Percentiles rank a stretch among this genome's conserved stretches.
phyloP scores from a whole-genome alignment of 2,888 invertebrate species.

The Stratiomys singularior region DNA sequence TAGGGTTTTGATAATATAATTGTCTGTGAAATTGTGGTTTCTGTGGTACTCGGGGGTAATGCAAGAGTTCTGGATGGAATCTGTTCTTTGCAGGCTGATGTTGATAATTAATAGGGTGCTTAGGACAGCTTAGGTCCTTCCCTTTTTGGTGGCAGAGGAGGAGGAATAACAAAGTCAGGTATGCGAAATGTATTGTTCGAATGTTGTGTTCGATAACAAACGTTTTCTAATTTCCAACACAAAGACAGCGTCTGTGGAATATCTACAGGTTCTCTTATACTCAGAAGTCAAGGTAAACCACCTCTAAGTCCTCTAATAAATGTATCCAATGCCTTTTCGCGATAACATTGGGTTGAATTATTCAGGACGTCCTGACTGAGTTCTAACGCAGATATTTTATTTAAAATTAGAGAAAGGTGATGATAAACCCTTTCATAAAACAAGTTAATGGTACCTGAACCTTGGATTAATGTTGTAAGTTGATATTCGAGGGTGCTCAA shows the following conservation, averaged over 20 bases:
- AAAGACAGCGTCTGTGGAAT: slow-evolving; percentile 50
- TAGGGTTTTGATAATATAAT: too few species aligned
- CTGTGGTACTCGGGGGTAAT: neutral
- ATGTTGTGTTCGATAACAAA: slow-evolving; percentile 21
- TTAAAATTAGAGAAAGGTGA: slow-evolving; percentile 50
- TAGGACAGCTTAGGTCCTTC: neutral
- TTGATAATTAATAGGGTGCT: neutral
- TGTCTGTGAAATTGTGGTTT: neutral
- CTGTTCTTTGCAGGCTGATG: neutral
- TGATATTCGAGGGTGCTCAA: slow-evolving; percentile 48
- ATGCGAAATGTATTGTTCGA: neutral
- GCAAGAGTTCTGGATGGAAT: neutral
- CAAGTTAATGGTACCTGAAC: slow-evolving; percentile 30
- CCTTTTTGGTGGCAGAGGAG: neutral
- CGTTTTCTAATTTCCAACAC: slow-evolving; percentile 50
- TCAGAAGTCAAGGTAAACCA: slow-evolving; percentile 52
- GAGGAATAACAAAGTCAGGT: neutral
- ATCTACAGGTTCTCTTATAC: slow-evolving; percentile 51
- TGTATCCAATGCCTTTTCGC: slow-evolving; percentile 52
- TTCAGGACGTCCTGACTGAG: slow-evolving; percentile 47
- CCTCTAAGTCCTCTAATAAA: slow-evolving; percentile 52
- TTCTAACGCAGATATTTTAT: slow-evolving; percentile 50
- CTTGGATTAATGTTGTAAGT: slow-evolving; percentile 47
- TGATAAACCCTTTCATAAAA: slow-evolving; percentile 50
- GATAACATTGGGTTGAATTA: slow-evolving; percentile 47